Conservation (phyloP, 2,113 vertebrate species). For the Salminus brasiliensis region DNA sequence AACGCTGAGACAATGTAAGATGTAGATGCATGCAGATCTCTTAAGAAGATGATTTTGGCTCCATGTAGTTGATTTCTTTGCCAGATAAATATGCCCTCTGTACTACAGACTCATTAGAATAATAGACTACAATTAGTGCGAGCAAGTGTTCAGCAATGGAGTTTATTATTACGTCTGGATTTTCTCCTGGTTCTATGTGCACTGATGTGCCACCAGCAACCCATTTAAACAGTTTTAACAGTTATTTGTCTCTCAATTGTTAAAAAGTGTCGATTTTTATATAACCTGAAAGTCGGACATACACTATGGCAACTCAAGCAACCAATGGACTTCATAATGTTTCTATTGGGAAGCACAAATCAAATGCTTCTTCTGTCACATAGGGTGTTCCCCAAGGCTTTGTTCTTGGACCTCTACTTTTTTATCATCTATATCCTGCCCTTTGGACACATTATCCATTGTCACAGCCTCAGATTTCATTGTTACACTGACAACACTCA, state of each 20-base stretch:
- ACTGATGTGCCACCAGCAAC: not conserved
- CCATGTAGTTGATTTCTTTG: not conserved
- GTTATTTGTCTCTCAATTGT: not conserved
- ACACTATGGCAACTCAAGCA: no score
- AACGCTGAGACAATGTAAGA: not conserved
- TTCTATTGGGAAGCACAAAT: no score
- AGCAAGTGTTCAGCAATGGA: slow-evolving; percentile 12
- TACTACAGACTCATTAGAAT: not conserved
- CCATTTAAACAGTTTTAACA: not conserved
- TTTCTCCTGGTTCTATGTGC: not conserved
- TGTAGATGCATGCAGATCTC: not conserved
- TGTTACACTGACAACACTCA: no score
- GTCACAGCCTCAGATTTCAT: no score
- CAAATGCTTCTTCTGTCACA: no score
- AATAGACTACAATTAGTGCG: not conserved
- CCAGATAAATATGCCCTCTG: not conserved
- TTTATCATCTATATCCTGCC: no score
- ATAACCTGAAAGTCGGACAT: no score
- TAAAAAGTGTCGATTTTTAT: not conserved
- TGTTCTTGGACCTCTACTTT: no score
- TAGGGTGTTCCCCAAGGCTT: no score
- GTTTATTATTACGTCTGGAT: no score
- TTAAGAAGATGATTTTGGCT: slow-evolving; percentile 9
- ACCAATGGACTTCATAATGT: no score
- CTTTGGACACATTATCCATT: no score